These are phyloP conservation scores for Esox niger DNA, from an alignment of 2,113 vertebrate genomes.

Conservation along the genomic window DNA sequence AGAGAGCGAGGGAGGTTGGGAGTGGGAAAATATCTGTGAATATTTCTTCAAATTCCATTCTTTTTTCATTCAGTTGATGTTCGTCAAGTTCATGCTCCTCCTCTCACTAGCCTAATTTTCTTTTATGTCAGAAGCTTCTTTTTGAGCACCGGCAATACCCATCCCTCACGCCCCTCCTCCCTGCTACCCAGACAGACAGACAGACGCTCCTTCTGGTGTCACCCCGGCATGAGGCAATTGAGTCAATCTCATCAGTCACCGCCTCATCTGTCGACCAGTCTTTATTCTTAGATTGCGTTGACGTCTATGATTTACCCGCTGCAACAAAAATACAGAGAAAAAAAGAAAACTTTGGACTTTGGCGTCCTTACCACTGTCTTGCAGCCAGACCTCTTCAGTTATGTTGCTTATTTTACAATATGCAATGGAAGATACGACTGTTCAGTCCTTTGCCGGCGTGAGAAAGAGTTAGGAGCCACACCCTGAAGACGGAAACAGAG, in stretches of 20 bases:
- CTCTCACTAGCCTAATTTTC: conserved; percentile 29
- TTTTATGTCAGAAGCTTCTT: conserved; percentile 21
- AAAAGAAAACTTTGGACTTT: conserved; percentile 21
- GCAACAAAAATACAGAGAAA: too few species aligned
- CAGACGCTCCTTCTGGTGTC: conserved; percentile 73
- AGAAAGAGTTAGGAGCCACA: neutral
- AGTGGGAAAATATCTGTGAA: conserved; percentile 9
- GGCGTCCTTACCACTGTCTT: conserved; percentile 15
- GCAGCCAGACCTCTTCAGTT: too few species aligned
- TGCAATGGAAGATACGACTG: too few species aligned
- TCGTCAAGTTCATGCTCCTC: conserved; percentile 1
- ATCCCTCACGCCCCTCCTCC: neutral
- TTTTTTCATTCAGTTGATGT: neutral
- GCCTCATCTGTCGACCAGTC: conserved; percentile 69
- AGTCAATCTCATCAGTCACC: conserved; percentile 69
- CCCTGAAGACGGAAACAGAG: neutral
- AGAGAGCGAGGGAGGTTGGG: neutral
- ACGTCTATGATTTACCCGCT: conserved; percentile 60
- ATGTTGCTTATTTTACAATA: too few species aligned
- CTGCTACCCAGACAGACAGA: conserved; percentile 61
- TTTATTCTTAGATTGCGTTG: conserved; percentile 75
- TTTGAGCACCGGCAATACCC: neutral
- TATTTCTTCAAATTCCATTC: conserved; percentile 39
- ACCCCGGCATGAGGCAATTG: conserved; percentile 67
- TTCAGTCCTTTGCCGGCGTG: too few species aligned